Conservation (phyloP, 1,140 invertebrate genomes). For the Micrasema minimum region DNA sequence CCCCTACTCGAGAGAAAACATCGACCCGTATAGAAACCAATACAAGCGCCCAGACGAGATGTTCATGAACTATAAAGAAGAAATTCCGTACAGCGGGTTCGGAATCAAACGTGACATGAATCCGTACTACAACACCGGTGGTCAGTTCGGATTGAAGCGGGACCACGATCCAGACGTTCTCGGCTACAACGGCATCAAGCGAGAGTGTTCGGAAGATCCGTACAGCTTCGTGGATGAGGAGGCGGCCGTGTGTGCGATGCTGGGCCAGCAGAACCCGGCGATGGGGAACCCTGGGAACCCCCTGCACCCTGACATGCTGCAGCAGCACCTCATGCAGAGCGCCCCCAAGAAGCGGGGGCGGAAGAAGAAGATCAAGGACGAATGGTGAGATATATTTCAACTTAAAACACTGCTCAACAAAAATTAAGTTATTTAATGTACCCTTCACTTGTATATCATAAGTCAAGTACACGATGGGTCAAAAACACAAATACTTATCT, state of each 20-base stretch:
- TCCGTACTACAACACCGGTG: slow-evolving; percentile 47
- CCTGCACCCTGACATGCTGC: slow-evolving; percentile 58
- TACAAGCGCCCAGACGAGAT: slow-evolving; percentile 49
- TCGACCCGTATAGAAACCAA: slow-evolving; percentile 54
- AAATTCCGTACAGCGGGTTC: slow-evolving; percentile 48
- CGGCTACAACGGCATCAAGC: slow-evolving; percentile 66
- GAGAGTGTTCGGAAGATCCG: slow-evolving; percentile 76
- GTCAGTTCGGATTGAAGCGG: slow-evolving; percentile 61
- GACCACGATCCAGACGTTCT: slow-evolving; percentile 60
- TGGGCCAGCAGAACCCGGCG: slow-evolving; percentile 56
- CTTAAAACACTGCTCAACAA: not conserved
- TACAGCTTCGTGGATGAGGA: slow-evolving; percentile 87
- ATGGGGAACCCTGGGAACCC: slow-evolving; percentile 54
- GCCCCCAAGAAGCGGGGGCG: slow-evolving; percentile 84
- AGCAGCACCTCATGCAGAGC: slow-evolving; percentile 66
- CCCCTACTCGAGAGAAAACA: slow-evolving; percentile 56
- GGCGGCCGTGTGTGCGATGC: slow-evolving; percentile 68
- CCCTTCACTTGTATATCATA: too few species aligned
- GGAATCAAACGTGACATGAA: slow-evolving; percentile 56
- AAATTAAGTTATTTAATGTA: too few species aligned
- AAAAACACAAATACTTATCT: too few species aligned
- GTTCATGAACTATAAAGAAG: slow-evolving; percentile 51
- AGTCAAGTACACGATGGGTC: too few species aligned
- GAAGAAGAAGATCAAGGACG: slow-evolving; percentile 81
- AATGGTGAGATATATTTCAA: slow-evolving; percentile 60